Evolutionary conservation across 92 coral and sea anemone species (phyloP).

Genomic region (Blastomussa wellsi): DNA sequence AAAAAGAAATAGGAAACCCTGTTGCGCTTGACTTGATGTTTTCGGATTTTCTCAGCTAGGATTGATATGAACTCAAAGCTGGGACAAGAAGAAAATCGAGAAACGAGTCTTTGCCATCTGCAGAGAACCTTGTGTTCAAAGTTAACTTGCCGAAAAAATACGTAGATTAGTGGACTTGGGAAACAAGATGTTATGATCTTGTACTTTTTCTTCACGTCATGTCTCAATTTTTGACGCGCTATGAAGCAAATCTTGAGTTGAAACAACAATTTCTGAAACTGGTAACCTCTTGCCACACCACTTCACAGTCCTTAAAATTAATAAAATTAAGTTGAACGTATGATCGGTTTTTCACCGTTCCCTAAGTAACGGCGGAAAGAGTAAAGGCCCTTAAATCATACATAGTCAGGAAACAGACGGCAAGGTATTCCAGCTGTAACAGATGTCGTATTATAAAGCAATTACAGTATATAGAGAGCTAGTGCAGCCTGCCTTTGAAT

Average conservation of each 20-base stretch:
- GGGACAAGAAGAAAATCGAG: not conserved
- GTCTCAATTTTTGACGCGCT: not conserved
- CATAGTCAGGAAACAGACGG: conserved; percentile 6
- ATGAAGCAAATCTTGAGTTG: not conserved
- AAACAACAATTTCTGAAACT: not conserved
- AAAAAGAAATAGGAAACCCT: not conserved
- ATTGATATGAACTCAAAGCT: not conserved
- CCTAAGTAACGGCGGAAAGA: conserved; percentile 26
- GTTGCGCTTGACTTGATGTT: not conserved
- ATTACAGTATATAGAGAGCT: not conserved
- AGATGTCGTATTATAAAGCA: conserved; percentile 12
- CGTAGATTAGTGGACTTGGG: not conserved
- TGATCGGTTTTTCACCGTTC: conserved; percentile 7
- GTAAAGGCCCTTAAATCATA: conserved; percentile 18
- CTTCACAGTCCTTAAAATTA: not conserved
- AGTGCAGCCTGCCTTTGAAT: not conserved
- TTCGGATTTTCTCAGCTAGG: not conserved
- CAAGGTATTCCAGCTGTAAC: conserved; percentile 15
- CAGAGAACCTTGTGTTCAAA: not conserved
- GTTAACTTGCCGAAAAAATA: not conserved
- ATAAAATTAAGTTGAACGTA: not conserved
- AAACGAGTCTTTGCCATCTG: not conserved
- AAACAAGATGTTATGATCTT: not conserved
- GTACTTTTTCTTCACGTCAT: not conserved
- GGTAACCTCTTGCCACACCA: not conserved